Percentiles rank a stretch among this genome's conserved stretches.
Conservation (phyloP, 2,888 invertebrate genomes). For the Lutraria lutraria region DNA sequence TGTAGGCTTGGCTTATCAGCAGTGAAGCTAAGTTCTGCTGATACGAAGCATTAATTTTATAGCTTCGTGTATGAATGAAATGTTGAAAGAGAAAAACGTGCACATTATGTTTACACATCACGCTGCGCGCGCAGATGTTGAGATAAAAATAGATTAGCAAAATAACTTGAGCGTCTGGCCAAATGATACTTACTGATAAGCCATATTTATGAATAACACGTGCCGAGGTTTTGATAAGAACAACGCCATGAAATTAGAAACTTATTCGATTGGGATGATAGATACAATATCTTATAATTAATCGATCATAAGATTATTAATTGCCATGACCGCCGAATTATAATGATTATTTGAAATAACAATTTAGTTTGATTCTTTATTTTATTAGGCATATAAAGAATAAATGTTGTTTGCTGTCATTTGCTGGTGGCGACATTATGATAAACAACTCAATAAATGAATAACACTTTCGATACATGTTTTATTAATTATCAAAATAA, state of each 20-base stretch:
- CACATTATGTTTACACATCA: conserved; percentile 28
- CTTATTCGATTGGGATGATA: background rate
- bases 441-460: no score
- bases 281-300: background rate
- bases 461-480: no score
- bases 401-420: no score
- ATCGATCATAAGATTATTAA: background rate
- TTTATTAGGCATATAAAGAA: no score
- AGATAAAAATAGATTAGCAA: conserved; percentile 38
- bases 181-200: conserved; percentile 31
- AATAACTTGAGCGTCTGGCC: background rate
- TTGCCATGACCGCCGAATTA: no score
- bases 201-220: conserved; percentile 24
- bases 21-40: conserved; percentile 5
- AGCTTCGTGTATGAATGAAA: conserved; percentile 43
- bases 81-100: conserved; percentile 9
- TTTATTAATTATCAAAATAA: no score
- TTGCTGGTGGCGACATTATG: no score
- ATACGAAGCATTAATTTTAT: conserved; percentile 15
- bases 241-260: background rate
- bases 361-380: no score
- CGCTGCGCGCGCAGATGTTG: conserved; percentile 33
- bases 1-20: conserved; percentile 64
- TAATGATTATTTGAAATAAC: no score
- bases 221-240: background rate